These are phyloP conservation scores for Dasysyrphus tricinctus DNA, from an alignment of 2,888 invertebrate species.

Conservation along the genomic window DNA sequence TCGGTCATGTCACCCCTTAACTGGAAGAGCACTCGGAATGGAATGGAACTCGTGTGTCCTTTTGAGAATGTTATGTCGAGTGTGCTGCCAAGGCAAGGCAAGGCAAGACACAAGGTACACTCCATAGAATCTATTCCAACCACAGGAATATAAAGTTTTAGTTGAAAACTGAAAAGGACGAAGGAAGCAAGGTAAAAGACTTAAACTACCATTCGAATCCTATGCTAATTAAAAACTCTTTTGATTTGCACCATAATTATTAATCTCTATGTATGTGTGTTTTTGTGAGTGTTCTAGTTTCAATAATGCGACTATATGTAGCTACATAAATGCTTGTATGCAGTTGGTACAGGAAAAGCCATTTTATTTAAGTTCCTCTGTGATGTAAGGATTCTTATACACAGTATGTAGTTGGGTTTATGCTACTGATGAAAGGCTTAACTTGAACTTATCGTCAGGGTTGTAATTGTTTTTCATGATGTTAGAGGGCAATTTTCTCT, in stretches of 20 bases:
- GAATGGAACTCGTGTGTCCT: conserved; percentile 51
- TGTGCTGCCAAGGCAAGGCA: conserved; percentile 11
- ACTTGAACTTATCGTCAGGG: conserved; percentile 62
- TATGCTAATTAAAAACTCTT: conserved; percentile 69
- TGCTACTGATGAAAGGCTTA: conserved; percentile 34
- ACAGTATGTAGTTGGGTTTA: not conserved
- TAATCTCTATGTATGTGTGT: not conserved
- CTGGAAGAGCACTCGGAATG: conserved; percentile 16
- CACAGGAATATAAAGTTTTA: conserved; percentile 12
- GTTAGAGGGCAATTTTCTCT: conserved; percentile 47
- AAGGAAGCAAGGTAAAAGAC: conserved; percentile 13
- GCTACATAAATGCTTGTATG: not conserved
- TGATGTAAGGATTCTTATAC: conserved; percentile 4
- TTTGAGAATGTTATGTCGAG: conserved; percentile 45
- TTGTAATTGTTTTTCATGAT: conserved; percentile 62
- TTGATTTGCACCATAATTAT: conserved; percentile 54
- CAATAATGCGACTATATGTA: not conserved
- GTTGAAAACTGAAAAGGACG: not conserved
- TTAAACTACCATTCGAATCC: conserved; percentile 44
- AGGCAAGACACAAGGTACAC: not conserved
- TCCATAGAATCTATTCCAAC: not conserved
- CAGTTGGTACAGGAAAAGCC: conserved; percentile 6
- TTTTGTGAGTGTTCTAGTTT: conserved; percentile 32
- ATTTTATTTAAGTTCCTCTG: conserved; percentile 36
- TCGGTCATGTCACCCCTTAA: conserved; percentile 63